Base-by-base conservation (phyloP, 2,113 vertebrate genomes). In the Hemiprocne comata region DNA sequence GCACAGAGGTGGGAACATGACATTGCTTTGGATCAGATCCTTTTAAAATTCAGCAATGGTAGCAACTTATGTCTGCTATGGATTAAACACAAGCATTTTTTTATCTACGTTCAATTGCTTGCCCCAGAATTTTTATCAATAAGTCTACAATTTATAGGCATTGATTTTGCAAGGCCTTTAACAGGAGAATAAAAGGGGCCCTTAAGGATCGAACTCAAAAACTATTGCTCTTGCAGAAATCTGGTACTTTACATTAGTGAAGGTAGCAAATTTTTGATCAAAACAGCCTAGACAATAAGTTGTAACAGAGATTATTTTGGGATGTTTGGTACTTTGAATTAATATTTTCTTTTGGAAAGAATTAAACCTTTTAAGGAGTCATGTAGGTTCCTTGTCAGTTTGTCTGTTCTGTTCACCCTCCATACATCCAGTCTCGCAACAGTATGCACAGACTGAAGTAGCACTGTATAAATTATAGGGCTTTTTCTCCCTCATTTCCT, bases 111-210 rank as follows among this genome's bases (percentile, higher is more conserved):
- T 98, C 96, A 94, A 42, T 93, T 93, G 89, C 94, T 84, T 87
- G 84, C 93, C 91, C 91, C 76, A 80, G 97, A 97, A 97, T 98
- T 98, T 97, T 97, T 98, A 97, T 98, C 98, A 97, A 96, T 98
- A 98, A 96, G 93, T 97, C 96, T 97, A 92, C 88, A 34, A 97
- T 97, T 97, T 97, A 97, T 96, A 96, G 93, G 58, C 95, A 97
- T 97, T 96, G 97, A 98, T 97, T 97, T 95, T 89, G 93, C 90
- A 84, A 82, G 69, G 93, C 85, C 91, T 97, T 97, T 96, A 97
- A 94, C 89, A 93, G 85, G 96, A 95, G 71, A 96, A 93, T 95
- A 89, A 89, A 97, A 96, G 95, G 95, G 51, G 79, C 89, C 92
- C 76, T 97, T 90, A 94, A 97, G 97, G 92, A 98, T 94, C 92